Percentiles rank a stretch among this genome's conserved stretches.
Evolutionary conservation across 1,140 invertebrate genomes (phyloP).

Genomic region (Panulirus ornatus): DNA sequence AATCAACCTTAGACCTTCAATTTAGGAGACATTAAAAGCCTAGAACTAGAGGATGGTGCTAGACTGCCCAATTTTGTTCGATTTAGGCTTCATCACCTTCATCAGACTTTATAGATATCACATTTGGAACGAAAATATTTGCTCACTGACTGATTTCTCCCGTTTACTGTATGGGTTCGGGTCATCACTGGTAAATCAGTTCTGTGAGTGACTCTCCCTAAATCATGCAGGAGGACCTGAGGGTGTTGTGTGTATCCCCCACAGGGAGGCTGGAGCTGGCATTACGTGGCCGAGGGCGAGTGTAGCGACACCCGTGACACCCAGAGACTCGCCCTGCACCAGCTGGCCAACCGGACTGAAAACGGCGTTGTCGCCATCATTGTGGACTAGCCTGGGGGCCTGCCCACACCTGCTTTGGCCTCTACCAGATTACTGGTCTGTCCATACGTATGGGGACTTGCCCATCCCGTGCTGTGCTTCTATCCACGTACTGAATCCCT

Average conservation of each 20-base stretch:
- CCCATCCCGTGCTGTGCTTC: no score
- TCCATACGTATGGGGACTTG: no score
- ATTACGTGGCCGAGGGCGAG: constrained; percentile 76
- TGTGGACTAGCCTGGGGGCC: constrained; percentile 51
- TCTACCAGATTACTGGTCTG: no score
- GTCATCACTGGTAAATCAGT: neutral
- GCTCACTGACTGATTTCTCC: neutral
- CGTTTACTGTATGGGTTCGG: neutral
- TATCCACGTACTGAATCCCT: no score
- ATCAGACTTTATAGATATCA: neutral
- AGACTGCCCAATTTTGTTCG: no score
- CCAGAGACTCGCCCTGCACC: constrained; percentile 76
- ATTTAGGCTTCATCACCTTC: no score
- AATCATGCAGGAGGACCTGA: neutral
- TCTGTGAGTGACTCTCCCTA: neutral
- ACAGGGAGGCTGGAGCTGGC: constrained; percentile 78
- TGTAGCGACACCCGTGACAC: constrained; percentile 76
- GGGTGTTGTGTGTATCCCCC: neutral
- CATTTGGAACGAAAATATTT: neutral
- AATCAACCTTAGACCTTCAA: no score
- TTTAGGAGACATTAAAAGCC: no score
- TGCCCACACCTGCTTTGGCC: no score
- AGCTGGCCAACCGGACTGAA: constrained; percentile 61
- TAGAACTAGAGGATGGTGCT: no score
- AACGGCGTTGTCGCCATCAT: constrained; percentile 57